Evolutionary conservation across 2,113 vertebrate genomes (phyloP).

Genomic region (Tylochromis polylepis): DNA sequence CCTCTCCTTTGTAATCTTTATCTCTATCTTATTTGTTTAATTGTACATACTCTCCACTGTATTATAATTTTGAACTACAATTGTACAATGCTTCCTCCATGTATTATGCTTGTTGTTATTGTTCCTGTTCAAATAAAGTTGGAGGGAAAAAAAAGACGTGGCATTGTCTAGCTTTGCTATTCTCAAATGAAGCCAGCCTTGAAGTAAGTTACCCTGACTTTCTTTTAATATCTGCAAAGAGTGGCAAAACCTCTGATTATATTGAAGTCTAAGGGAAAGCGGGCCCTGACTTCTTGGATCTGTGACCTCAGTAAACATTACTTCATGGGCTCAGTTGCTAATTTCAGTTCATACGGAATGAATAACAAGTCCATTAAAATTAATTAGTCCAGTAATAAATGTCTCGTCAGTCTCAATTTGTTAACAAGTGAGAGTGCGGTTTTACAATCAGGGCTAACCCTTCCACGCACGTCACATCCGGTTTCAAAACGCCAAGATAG

Average conservation of each 20-base stretch:
- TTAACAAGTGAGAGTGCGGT: not conserved
- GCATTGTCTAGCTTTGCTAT: not conserved
- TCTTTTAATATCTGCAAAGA: not conserved
- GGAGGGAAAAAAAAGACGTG: too few relatives aligned
- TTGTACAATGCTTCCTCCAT: too few relatives aligned
- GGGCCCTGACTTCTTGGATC: not conserved
- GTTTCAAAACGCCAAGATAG: not conserved
- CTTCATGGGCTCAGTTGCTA: not conserved
- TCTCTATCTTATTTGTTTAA: too few relatives aligned
- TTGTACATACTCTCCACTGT: too few relatives aligned
- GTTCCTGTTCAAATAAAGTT: too few relatives aligned
- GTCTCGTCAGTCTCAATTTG: not conserved
- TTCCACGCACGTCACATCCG: not conserved
- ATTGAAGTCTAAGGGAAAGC: not conserved
- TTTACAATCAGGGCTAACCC: not conserved
- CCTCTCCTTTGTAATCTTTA: too few relatives aligned
- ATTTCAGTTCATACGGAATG: not conserved
- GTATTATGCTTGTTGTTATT: too few relatives aligned
- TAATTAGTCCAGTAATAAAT: not conserved
- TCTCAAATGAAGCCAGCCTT: not conserved
- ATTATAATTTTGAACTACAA: too few relatives aligned
- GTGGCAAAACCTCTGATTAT: not conserved
- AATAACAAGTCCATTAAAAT: fast-evolving
- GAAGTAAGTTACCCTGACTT: not conserved
- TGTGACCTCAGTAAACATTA: not conserved